Conservation (phyloP, 2,888 invertebrate species). For the Conus canariensis region DNA sequence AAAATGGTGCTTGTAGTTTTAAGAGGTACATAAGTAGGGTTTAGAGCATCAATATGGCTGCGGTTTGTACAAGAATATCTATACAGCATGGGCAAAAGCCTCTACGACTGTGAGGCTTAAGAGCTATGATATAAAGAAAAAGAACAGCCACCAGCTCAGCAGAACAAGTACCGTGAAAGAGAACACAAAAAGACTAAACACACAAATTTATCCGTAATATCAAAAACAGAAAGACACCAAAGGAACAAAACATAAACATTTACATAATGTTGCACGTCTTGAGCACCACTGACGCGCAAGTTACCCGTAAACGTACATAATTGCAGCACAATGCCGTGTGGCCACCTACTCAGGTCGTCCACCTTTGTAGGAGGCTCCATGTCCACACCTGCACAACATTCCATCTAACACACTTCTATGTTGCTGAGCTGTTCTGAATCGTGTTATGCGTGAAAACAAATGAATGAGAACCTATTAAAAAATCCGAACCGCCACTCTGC, state of each 20-base stretch:
- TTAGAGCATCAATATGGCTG: too few relatives aligned
- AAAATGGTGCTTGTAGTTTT: too few relatives aligned
- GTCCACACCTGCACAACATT: conserved; percentile 71
- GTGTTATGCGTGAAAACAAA: too few relatives aligned
- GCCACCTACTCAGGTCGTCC: conserved; percentile 75
- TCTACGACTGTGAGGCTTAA: too few relatives aligned
- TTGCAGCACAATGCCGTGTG: conserved; percentile 77
- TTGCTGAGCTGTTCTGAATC: background rate
- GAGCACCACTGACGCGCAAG: conserved; percentile 78
- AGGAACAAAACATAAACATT: conserved; percentile 45
- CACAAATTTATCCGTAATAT: background rate
- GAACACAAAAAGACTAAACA: background rate
- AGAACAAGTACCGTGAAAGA: background rate
- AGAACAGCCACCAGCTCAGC: too few relatives aligned
- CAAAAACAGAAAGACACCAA: too few relatives aligned
- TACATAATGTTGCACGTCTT: conserved; percentile 76
- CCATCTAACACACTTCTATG: background rate
- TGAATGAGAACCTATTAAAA: too few relatives aligned
- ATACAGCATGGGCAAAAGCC: too few relatives aligned
- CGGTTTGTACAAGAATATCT: too few relatives aligned
- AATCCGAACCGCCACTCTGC: too few relatives aligned
- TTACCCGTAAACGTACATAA: conserved; percentile 76
- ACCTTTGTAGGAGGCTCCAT: conserved; percentile 76
- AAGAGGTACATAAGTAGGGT: too few relatives aligned
- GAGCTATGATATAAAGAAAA: background rate